phyloP scores from a whole-genome alignment of 2,797 vertebrate species.

The Chelon auratus region DNA sequence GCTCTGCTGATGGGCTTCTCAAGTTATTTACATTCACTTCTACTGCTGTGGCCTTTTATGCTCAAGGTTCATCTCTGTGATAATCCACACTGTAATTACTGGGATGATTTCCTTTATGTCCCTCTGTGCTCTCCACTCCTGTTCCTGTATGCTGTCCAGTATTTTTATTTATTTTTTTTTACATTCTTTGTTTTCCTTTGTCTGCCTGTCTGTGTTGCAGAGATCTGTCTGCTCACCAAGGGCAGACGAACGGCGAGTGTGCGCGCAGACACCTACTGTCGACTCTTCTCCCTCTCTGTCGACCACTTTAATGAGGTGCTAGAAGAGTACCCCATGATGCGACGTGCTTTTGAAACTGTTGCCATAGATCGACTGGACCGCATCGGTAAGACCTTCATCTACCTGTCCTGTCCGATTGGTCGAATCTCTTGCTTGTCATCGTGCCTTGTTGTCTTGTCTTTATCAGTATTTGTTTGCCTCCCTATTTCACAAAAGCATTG shows the following conservation, averaged over 20 bases:
- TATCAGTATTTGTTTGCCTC: conserved; percentile 74
- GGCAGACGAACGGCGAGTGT: conserved; percentile 97
- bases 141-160: not conserved
- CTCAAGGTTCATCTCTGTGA: conserved; percentile 62
- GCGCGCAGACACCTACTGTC: conserved; percentile 97
- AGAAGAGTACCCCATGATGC: conserved; percentile 99
- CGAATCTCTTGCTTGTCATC: conserved; percentile 78
- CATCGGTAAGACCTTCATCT: conserved; percentile 89
- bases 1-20: conserved; percentile 47
- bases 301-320: conserved; percentile 99
- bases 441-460: conserved; percentile 80
- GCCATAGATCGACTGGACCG: conserved; percentile 97
- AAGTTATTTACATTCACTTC: conserved; percentile 72
- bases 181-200: conserved; percentile 11
- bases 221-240: conserved; percentile 97
- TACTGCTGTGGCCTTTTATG: conserved; percentile 24
- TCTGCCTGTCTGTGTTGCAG: conserved; percentile 73
- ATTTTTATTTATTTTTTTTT: not conserved
- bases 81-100: conserved; percentile 59
- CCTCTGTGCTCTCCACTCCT: conserved; percentile 21
- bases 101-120: conserved; percentile 23
- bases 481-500: conserved; percentile 80
- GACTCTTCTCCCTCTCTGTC: conserved; percentile 97
- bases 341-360: conserved; percentile 96
- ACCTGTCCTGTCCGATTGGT: conserved; percentile 59